These are phyloP conservation scores for Stenoptilia bipunctidactyla DNA, from an alignment of 2,888 invertebrate genomes.

Conservation along the genomic window DNA sequence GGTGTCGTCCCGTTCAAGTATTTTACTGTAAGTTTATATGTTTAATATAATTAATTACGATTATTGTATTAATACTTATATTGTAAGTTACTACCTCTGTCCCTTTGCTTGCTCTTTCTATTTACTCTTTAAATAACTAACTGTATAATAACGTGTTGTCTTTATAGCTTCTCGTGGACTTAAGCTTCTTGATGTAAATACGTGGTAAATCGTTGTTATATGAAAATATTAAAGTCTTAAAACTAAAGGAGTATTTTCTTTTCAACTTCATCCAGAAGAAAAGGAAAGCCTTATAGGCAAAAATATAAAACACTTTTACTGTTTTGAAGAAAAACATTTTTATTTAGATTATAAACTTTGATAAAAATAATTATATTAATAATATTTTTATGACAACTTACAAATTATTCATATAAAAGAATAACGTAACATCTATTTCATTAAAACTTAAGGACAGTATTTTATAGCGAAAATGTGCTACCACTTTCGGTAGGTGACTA, in stretches of 20 bases:
- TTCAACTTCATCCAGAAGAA: no score
- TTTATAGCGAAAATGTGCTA: constrained; percentile 63
- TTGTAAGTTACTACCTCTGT: no score
- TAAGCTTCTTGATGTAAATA: constrained; percentile 38
- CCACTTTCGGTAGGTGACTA: constrained; percentile 63
- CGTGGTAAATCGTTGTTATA: constrained; percentile 1
- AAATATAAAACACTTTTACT: constrained; percentile 30
- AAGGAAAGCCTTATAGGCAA: no score
- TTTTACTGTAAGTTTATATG: no score
- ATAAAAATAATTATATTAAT: constrained; percentile 73
- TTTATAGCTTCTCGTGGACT: no score
- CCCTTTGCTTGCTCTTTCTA: no score
- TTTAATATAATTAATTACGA: no score
- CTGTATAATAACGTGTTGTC: no score
- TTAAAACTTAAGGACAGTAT: constrained; percentile 62
- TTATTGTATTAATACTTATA: no score
- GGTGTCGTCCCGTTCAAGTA: no score
- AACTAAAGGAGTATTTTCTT: no score
- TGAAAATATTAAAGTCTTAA: not conserved
- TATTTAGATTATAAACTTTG: constrained; percentile 74
- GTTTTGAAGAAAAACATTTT: constrained; percentile 71
- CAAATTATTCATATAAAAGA: constrained; percentile 69
- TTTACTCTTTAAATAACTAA: no score
- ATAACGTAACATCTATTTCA: constrained; percentile 70
- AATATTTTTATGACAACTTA: constrained; percentile 72